Percentiles rank a stretch among this genome's conserved stretches.
These are phyloP conservation scores for Noctua janthina DNA, from an alignment of 2,888 invertebrate genomes.

Conservation along the genomic window DNA sequence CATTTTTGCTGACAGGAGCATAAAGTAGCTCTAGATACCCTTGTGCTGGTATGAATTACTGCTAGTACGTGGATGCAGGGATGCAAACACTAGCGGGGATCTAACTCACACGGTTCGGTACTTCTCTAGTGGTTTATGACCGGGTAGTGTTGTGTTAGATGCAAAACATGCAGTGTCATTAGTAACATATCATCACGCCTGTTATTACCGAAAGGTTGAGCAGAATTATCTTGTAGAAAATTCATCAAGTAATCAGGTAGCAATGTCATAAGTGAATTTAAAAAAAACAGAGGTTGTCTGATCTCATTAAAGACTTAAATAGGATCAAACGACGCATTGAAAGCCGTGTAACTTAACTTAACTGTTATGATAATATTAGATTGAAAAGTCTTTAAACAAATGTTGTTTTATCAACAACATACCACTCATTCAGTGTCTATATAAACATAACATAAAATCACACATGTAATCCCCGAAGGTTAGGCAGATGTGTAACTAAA, in stretches of 20 bases:
- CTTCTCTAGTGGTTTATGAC: constrained; percentile 3
- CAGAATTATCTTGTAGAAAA: background rate
- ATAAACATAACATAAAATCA: no score
- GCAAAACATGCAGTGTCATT: background rate
- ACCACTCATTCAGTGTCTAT: background rate
- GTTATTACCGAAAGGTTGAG: background rate
- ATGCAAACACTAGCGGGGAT: constrained; percentile 26
- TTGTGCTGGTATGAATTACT: constrained; percentile 50
- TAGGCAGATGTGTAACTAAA: no score
- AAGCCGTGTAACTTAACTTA: background rate
- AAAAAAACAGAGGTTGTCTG: background rate
- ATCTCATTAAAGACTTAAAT: background rate
- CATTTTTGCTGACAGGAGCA: constrained; percentile 53
- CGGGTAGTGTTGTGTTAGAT: constrained; percentile 8
- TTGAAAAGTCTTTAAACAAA: background rate
- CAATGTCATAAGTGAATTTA: background rate
- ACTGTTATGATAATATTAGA: background rate
- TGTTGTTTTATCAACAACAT: background rate
- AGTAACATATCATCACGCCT: background rate
- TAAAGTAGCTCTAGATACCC: constrained; percentile 37
- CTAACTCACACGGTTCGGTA: constrained; percentile 6
- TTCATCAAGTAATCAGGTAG: background rate
- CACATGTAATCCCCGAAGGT: no score
- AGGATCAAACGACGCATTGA: background rate
- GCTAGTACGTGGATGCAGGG: constrained; percentile 36